Base-by-base conservation (phyloP, 2,888 invertebrate genomes). In the Drosophila heteroneura region DNA sequence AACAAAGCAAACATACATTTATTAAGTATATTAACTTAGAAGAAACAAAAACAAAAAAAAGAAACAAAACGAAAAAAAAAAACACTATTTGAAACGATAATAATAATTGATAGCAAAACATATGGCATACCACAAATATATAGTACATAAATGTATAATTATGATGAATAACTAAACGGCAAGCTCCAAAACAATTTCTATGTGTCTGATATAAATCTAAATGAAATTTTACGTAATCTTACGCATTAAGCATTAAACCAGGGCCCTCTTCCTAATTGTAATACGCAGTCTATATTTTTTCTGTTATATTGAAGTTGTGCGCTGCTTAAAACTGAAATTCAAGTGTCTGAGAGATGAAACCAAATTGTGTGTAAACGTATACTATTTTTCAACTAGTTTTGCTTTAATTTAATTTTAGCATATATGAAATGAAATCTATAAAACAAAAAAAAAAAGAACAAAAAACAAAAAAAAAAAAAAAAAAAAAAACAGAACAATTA, bases 331-430 rank as follows among this genome's bases (percentile, higher is more conserved):
- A 79, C 79, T 79, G 88, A 85, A 90, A 90, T 82, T 90, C 80
- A 88, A 85, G 85, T 85, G 84, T 81, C 87, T 86, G 87, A 84
- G 63, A 84, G 89, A 89, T 78, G 82, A 81, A 85, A 85, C 85
- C 85, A 85, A 90, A 85, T 85, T 89, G 89, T 90, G 88, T 85
- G 85, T 88, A 90, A 85, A 90, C 85, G 85, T 86, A 86, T 90
- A 86, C 85, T 86, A 86, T 86, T 90, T 90, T 86, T 79, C 82
- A 79, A 82, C 89, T 81, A 89, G 79, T 89, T 89, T 90, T 86
- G 91, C 84, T 89, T 89, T 90, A 90, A 81, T 90, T 82, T 89
- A 74, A 78, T 79, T 79, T 79, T 82, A 79, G 79, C 74, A 78
- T 78, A 82, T 79, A 73, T 78, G 16, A 72, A 73, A 82, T 78